Evolutionary conservation across 2,113 vertebrate genomes (phyloP).

Genomic region (Pholis gunnellus): DNA sequence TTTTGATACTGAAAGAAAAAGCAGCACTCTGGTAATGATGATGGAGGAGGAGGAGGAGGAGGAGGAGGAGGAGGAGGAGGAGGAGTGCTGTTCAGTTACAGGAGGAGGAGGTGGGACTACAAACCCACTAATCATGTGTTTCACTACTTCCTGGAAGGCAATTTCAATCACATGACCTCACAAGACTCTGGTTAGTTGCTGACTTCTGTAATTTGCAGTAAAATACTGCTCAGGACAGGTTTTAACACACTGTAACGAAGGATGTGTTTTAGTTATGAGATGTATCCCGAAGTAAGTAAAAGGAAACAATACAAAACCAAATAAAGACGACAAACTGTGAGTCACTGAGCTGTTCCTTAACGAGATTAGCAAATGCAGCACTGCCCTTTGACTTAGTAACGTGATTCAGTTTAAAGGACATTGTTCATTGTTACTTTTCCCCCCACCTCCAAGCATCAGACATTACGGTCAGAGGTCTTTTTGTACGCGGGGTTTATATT

Average conservation of each 20-base stretch:
- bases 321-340: not conserved
- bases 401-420: not conserved
- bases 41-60: too few relatives aligned
- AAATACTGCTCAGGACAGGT: not conserved
- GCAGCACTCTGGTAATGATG: not conserved
- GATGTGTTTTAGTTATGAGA: not conserved
- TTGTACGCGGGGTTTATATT: not conserved
- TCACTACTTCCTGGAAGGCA: conserved; percentile 32
- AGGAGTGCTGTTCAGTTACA: not conserved
- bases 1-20: too few relatives aligned
- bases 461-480: not conserved
- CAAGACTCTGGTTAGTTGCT: conserved; percentile 29
- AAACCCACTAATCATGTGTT: conserved; percentile 33
- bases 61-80: too few relatives aligned
- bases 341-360: not conserved
- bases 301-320: not conserved
- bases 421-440: not conserved
- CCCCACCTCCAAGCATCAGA: not conserved
- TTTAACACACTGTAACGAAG: not conserved
- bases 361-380: not conserved
- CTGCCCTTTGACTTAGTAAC: not conserved
- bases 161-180: conserved; percentile 67
- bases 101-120: not conserved
- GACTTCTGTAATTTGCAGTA: not conserved
- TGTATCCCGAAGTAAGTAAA: not conserved